Conservation (phyloP, 2,888 invertebrate genomes). For the Eupithecia subumbrata region DNA sequence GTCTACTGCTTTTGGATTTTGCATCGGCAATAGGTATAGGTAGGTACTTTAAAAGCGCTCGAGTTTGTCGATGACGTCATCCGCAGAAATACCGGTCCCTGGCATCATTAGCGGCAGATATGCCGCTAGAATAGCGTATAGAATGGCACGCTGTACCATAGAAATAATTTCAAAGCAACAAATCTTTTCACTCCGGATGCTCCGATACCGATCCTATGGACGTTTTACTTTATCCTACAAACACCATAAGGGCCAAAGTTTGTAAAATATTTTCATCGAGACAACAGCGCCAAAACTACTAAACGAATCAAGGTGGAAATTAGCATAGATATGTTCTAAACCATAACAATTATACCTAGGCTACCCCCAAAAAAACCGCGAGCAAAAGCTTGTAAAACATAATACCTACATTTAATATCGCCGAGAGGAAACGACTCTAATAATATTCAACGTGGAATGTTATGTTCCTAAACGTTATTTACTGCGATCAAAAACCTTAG, state of each 20-base stretch:
- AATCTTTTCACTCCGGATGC: no score
- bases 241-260: neutral
- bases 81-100: no score
- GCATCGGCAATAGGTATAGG: no score
- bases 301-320: neutral
- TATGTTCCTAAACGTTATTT: slow-evolving; percentile 20
- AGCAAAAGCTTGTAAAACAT: neutral
- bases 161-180: no score
- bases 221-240: neutral
- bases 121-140: no score
- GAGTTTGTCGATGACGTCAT: no score
- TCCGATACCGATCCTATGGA: no score
- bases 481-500: slow-evolving; percentile 14
- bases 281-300: neutral
- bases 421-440: slow-evolving; percentile 1
- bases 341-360: neutral
- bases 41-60: no score
- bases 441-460: slow-evolving; percentile 19
- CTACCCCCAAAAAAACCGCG: neutral
- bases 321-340: neutral
- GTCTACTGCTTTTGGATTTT: no score
- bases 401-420: neutral
- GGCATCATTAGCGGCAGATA: no score
- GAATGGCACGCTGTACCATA: no score
- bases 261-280: neutral